These are phyloP conservation scores for Epicauta chinensis DNA, from an alignment of 1,140 invertebrate genomes.

Conservation along the genomic window DNA sequence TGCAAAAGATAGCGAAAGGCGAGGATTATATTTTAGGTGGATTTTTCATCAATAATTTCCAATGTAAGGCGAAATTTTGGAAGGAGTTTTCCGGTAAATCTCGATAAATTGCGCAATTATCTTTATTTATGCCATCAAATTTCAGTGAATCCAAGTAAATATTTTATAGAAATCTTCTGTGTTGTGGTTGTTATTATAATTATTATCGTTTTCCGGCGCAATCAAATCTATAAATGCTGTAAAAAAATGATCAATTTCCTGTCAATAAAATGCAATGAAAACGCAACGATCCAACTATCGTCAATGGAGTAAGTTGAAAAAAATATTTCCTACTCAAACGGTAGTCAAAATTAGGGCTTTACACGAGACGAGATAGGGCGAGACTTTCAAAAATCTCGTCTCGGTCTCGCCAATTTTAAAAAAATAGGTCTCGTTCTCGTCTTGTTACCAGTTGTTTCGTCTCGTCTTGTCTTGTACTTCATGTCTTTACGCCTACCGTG, in stretches of 20 bases:
- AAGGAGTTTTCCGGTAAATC: neutral
- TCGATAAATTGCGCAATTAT: neutral
- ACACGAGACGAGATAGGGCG: too few species aligned
- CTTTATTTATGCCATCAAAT: neutral
- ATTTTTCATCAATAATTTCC: conserved; percentile 1
- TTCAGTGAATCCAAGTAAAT: neutral
- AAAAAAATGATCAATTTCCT: neutral
- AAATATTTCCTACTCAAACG: too few species aligned
- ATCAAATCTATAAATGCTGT: neutral
- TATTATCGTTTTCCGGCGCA: neutral
- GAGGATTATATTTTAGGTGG: neutral
- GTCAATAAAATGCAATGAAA: neutral
- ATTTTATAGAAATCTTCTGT: neutral
- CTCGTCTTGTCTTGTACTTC: too few species aligned
- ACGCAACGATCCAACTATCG: neutral
- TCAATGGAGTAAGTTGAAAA: neutral
- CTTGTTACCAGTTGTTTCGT: too few species aligned
- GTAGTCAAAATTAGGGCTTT: too few species aligned
- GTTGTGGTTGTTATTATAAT: neutral
- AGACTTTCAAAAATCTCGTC: too few species aligned
- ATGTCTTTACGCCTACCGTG: too few species aligned
- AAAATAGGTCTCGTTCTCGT: too few species aligned
- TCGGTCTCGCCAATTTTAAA: too few species aligned
- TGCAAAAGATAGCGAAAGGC: neutral
- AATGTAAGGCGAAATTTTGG: neutral